phyloP scores from a whole-genome alignment of 2,797 vertebrate genomes.

The Melanogrammus aeglefinus region DNA sequence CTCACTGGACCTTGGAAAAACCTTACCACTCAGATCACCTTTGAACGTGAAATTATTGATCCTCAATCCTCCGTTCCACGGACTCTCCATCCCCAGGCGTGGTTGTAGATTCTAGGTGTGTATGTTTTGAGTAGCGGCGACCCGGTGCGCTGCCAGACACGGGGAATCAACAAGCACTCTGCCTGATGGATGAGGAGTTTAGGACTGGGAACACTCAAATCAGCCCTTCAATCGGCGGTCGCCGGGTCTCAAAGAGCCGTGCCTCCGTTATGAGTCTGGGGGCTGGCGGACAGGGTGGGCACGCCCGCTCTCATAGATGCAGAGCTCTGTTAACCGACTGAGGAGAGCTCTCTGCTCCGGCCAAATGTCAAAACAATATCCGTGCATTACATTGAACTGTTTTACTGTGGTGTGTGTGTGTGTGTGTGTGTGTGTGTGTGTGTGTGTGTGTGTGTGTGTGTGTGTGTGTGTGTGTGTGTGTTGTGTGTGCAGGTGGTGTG shows the following conservation, averaged over 20 bases:
- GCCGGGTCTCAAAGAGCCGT: neutral
- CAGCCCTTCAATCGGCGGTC: neutral
- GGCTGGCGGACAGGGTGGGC: neutral
- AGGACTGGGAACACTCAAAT: conserved; percentile 3
- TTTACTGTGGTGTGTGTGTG: neutral
- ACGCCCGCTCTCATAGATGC: neutral
- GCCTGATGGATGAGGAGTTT: neutral
- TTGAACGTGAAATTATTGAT: neutral
- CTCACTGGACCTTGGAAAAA: neutral
- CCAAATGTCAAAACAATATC: neutral
- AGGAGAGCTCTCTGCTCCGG: neutral
- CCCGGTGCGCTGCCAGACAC: neutral
- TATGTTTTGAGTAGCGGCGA: neutral
- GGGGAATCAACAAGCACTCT: neutral
- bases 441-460: too few relatives aligned
- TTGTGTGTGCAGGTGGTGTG: too few relatives aligned
- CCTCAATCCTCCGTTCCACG: neutral
- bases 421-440: too few relatives aligned
- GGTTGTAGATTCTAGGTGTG: neutral
- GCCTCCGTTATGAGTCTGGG: neutral
- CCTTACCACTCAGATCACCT: neutral
- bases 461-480: too few relatives aligned
- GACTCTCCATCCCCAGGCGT: neutral
- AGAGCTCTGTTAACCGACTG: neutral
- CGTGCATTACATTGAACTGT: neutral